Conservation (phyloP, 2,888 invertebrate species). For the Melanargia galathea region DNA sequence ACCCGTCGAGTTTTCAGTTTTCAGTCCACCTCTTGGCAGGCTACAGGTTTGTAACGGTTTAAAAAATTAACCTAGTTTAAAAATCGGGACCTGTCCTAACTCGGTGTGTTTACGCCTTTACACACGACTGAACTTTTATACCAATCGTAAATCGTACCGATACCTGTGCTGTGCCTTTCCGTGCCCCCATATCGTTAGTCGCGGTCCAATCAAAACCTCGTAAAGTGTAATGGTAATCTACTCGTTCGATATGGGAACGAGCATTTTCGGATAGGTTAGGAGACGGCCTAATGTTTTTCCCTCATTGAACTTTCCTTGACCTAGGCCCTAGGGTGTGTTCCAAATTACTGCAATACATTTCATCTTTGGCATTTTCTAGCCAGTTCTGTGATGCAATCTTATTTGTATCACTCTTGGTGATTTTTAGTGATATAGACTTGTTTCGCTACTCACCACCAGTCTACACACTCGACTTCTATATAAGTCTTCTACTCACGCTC, state of each 20-base stretch:
- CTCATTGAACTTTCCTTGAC: background rate
- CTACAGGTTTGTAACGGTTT: too few relatives aligned
- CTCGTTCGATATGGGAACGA: slow-evolving; percentile 76
- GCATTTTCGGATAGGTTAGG: slow-evolving; percentile 37
- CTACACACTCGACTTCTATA: too few relatives aligned
- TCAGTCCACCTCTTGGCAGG: too few relatives aligned
- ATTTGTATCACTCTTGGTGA: background rate
- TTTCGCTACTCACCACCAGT: too few relatives aligned
- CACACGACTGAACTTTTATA: slow-evolving; percentile 61
- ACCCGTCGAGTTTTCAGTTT: too few relatives aligned
- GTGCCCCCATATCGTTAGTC: slow-evolving; percentile 73
- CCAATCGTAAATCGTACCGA: slow-evolving; percentile 69
- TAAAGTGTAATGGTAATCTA: slow-evolving; percentile 74
- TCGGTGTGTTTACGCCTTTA: too few relatives aligned
- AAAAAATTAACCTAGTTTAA: too few relatives aligned
- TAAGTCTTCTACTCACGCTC: too few relatives aligned
- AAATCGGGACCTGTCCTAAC: too few relatives aligned
- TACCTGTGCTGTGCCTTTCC: slow-evolving; percentile 53
- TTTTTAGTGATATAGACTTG: too few relatives aligned
- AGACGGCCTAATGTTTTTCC: background rate
- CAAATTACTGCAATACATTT: background rate
- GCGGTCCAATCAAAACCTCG: slow-evolving; percentile 73
- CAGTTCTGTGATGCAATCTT: background rate
- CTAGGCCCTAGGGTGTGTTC: too few relatives aligned
- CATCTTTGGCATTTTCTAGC: background rate